Evolutionary conservation across 37 sponge, comb jelly and placozoan genomes (phyloP).

Genomic region (Oopsacas minuta): DNA sequence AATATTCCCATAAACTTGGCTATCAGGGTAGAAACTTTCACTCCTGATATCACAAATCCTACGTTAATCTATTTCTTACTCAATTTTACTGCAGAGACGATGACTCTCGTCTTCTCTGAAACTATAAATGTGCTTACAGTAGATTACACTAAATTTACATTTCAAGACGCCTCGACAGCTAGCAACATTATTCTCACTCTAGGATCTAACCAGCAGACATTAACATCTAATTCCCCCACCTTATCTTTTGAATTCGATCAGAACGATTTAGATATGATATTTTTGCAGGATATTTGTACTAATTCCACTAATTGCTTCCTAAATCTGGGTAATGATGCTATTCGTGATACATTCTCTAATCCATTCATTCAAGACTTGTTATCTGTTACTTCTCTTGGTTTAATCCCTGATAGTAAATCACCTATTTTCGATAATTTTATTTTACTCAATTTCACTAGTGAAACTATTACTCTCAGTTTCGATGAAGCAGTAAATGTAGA

Average conservation of each 20-base stretch:
- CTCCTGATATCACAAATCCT: conserved; percentile 35
- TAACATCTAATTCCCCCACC: neutral
- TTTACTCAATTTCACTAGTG: conserved; percentile 46
- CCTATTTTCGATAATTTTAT: conserved; percentile 36
- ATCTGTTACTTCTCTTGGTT: conserved; percentile 20
- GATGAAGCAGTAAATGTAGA: conserved; percentile 54
- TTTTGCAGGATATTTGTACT: conserved; percentile 26
- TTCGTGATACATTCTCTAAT: conserved; percentile 58
- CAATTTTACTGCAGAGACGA: conserved; percentile 38
- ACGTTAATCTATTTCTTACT: conserved; percentile 32
- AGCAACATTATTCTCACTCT: neutral
- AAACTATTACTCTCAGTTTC: conserved; percentile 40
- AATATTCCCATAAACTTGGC: conserved; percentile 28
- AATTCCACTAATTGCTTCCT: conserved; percentile 31
- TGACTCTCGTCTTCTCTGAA: conserved; percentile 58
- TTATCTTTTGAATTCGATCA: neutral
- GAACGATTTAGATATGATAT: neutral
- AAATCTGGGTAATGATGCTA: conserved; percentile 33
- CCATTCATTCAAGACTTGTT: conserved; percentile 25
- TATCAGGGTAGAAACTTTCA: conserved; percentile 30
- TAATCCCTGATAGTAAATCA: conserved; percentile 44
- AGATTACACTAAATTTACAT: conserved; percentile 22
- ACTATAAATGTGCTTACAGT: conserved; percentile 44
- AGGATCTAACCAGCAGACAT: neutral
- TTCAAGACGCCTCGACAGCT: conserved; percentile 30